A percentile compares a stretch with the other conserved stretches of the same genome.
These are phyloP conservation scores for Panurus biarmicus DNA, from an alignment of 2,113 vertebrate species.

Conservation along the genomic window DNA sequence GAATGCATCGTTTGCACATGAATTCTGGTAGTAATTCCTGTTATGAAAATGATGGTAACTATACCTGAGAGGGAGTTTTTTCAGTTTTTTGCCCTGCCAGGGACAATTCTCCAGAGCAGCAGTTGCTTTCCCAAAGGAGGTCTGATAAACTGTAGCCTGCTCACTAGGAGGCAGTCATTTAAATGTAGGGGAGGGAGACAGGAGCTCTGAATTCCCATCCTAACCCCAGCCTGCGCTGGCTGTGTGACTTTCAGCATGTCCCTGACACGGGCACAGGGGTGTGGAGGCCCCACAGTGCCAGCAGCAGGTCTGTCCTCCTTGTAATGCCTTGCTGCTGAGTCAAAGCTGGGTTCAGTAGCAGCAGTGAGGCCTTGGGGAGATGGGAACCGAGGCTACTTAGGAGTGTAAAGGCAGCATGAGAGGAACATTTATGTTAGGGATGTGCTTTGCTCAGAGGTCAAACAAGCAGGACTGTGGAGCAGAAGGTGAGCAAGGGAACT, in stretches of 20 bases:
- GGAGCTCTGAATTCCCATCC: not conserved
- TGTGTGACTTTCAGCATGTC: not conserved
- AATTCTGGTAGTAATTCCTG: not conserved
- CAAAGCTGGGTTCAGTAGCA: not conserved
- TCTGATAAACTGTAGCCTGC: not conserved
- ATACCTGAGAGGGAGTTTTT: not conserved
- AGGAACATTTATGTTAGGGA: not conserved
- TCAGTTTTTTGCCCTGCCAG: not conserved
- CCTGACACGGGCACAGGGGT: accelerated
- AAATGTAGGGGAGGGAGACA: not conserved
- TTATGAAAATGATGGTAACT: not conserved
- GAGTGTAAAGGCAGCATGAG: not conserved
- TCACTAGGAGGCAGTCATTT: not conserved
- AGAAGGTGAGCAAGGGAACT: not conserved
- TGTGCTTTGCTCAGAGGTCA: not conserved
- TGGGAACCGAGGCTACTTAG: not conserved
- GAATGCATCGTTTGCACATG: not conserved
- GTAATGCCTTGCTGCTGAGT: not conserved
- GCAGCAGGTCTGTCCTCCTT: not conserved
- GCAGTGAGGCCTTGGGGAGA: not conserved
- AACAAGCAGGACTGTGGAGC: accelerated
- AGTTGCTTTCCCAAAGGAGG: not conserved
- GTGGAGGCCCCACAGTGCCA: not conserved
- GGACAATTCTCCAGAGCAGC: not conserved
- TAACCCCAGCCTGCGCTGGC: not conserved